Conservation (phyloP, 2,888 invertebrate genomes). For the Napeogenes inachia region DNA sequence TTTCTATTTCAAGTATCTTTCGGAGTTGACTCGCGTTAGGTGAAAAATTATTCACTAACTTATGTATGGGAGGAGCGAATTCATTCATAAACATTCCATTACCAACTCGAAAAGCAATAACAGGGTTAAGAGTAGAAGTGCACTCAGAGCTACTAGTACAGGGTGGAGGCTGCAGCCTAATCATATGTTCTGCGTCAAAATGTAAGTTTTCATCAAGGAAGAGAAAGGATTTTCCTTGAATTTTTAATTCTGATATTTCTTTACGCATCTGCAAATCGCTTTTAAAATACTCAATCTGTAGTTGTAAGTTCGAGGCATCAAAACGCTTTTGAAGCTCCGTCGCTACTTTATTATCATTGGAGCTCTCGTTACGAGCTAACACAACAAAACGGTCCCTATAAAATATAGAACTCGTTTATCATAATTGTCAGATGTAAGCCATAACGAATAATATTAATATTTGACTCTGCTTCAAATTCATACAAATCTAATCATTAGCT, state of each 20-base stretch:
- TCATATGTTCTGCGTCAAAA: conserved; percentile 21
- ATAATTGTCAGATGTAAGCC: too few relatives aligned
- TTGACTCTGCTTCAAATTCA: too few relatives aligned
- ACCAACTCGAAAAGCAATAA: conserved; percentile 20
- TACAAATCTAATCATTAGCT: too few relatives aligned
- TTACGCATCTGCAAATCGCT: conserved; percentile 21
- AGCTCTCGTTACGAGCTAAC: conserved; percentile 17
- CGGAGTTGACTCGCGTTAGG: conserved; percentile 14
- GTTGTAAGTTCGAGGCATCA: neutral
- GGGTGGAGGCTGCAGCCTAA: conserved; percentile 19
- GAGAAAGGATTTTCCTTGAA: conserved; percentile 30
- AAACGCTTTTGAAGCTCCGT: conserved; percentile 13
- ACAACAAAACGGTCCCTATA: conserved; percentile 6
- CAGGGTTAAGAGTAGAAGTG: neutral
- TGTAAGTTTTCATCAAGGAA: conserved; percentile 42
- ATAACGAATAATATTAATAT: neutral
- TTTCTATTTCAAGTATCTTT: conserved; percentile 21
- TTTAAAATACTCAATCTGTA: conserved; percentile 14
- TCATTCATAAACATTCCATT: conserved; percentile 17
- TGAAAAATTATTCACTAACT: conserved; percentile 8
- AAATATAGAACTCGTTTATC: neutral
- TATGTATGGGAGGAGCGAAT: conserved; percentile 21
- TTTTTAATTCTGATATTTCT: conserved; percentile 10
- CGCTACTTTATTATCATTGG: conserved; percentile 5
- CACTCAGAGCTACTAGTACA: conserved; percentile 5